Percentiles rank a stretch among this genome's conserved stretches.
Evolutionary conservation across 1,140 invertebrate genomes (phyloP).

Genomic region (Drosophila lacteicornis): DNA sequence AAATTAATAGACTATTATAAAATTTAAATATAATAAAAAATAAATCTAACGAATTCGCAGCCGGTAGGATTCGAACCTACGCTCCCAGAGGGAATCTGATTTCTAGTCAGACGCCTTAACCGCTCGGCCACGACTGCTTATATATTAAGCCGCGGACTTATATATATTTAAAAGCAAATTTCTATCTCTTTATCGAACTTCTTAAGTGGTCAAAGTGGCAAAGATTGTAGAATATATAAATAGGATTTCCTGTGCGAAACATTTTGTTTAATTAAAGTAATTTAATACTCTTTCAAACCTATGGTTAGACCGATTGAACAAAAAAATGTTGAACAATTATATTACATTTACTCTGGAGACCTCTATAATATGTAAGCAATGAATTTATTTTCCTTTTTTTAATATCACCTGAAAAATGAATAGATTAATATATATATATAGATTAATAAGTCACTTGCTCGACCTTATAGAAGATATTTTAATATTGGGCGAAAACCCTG

Average conservation of each 20-base stretch:
- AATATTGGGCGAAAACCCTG: too few species aligned
- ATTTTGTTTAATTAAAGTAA: background rate
- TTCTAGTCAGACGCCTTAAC: conserved; percentile 94
- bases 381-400: too few species aligned
- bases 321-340: too few species aligned
- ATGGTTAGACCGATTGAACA: too few species aligned
- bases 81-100: conserved; percentile 94
- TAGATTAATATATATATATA: too few species aligned
- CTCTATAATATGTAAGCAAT: too few species aligned
- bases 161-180: background rate
- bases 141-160: background rate
- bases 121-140: conserved; percentile 91
- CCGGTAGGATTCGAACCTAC: conserved; percentile 94
- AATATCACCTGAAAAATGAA: too few species aligned
- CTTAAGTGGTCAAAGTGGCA: background rate
- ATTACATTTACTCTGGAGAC: too few species aligned
- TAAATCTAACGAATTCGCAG: conserved; percentile 85
- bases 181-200: background rate
- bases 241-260: background rate
- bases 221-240: background rate
- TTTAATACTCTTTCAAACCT: too few species aligned
- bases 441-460: too few species aligned
- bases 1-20: background rate
- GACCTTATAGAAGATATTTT: too few species aligned
- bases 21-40: conserved; percentile 1